Evolutionary conservation across 2,888 invertebrate species (phyloP).

Genomic region (Agrotis puta): DNA sequence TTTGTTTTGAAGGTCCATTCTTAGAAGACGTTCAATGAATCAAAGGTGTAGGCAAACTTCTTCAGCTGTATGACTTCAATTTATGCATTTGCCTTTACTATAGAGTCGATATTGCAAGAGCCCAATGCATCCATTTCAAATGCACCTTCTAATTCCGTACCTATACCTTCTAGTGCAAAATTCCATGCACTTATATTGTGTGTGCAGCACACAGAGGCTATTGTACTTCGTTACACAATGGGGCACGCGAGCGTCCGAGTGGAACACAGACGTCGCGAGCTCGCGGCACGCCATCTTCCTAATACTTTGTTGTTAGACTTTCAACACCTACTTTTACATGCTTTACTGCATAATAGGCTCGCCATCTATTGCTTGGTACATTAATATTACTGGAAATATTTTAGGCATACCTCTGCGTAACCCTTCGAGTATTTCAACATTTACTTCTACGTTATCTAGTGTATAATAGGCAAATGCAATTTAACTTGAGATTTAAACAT

Average conservation of each 20-base stretch:
- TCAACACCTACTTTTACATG: conserved; percentile 53
- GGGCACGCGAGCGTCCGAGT: conserved; percentile 70
- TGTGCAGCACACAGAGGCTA: conserved; percentile 55
- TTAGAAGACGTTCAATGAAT: neutral
- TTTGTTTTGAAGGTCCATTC: neutral
- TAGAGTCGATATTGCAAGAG: neutral
- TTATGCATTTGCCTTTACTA: neutral
- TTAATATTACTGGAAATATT: neutral
- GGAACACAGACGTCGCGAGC: conserved; percentile 56
- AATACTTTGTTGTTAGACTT: conserved; percentile 49
- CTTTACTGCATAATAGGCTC: neutral
- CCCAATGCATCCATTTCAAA: conserved; percentile 5
- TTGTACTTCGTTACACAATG: conserved; percentile 74
- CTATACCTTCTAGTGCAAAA: conserved; percentile 49
- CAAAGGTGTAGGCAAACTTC: neutral
- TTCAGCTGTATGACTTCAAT: neutral
- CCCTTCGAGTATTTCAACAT: neutral
- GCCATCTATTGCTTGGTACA: neutral
- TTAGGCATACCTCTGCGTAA: neutral
- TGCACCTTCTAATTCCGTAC: conserved; percentile 26
- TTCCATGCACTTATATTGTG: conserved; percentile 47
- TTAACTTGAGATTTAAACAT: neutral
- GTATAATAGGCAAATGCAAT: neutral
- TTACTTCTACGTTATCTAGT: neutral
- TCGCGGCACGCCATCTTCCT: conserved; percentile 57